Evolutionary conservation across 2,888 invertebrate species (phyloP), one percentile per base, ranked within the genome.

Genomic region (Cosmia pyralina): DNA sequence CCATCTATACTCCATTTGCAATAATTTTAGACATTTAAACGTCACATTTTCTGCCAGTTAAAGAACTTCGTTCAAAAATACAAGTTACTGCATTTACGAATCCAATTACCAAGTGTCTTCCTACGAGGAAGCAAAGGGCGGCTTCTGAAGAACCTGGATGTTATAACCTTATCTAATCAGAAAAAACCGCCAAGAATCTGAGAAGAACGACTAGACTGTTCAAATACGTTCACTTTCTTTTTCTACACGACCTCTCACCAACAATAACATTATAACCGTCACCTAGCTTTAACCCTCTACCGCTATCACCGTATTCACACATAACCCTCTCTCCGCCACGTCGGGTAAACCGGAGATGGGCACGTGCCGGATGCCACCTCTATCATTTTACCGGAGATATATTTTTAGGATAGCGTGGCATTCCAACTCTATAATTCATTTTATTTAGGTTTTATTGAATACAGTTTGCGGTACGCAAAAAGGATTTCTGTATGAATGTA

Each of bases 321-420:
- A 75, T 15, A 80, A 80, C 83, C 79, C 75, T 79, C 75, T 64
- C 73, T 66, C 80, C 38, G 64, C 60, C 41, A 60, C 62, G 70
- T 69, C 69, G 65, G 71, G 57, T 73, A 69, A 73, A 41, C 84
- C 85, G 84, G 84, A 83, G 81, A 83, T 83, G 71, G 78, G 59
- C 65, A 46, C 50, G 67, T 65, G 10, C 75, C 84, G 85, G 84
- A 83, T 71, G 76, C 65, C 58, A 65, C 76, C 75, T 74, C 78
- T 71, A 81, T 81, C 84, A 82, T 74, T 81, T 76, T 28, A 63
- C 72, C 62, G 68, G 50, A 58, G 58, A n/a, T 71, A 82, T 72
- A 83, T 75, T 80, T 63, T 75, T 74, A 57, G 69, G 52, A 69
- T 68, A 68, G 62, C 50, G 44, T 52, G 41, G 67, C 62, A 66